phyloP scores from a whole-genome alignment of 2,113 vertebrate genomes.

The Excalfactoria chinensis region DNA sequence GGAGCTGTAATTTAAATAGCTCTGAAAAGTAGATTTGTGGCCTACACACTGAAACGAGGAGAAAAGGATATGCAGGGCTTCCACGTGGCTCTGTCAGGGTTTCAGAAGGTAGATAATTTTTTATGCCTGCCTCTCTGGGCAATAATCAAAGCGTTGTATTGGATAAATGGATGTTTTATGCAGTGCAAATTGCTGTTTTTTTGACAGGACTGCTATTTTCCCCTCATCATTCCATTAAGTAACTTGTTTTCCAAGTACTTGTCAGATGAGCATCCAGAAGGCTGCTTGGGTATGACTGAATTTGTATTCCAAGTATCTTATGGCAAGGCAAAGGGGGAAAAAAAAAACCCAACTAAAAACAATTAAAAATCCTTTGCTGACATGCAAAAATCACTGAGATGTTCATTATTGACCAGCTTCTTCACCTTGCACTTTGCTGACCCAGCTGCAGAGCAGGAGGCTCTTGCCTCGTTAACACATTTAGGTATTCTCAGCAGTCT shows the following conservation, averaged over 20 bases:
- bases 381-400: neutral
- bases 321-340: neutral
- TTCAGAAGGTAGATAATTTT: neutral
- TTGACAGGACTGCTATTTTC: neutral
- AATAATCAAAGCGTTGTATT: neutral
- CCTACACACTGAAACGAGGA: neutral
- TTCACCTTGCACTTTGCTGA: neutral
- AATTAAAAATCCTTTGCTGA: neutral
- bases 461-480: neutral
- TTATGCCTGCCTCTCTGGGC: neutral
- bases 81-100: neutral
- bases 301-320: neutral
- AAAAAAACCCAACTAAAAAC: neutral
- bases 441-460: neutral
- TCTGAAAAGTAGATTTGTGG: neutral
- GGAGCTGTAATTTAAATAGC: neutral
- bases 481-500: neutral
- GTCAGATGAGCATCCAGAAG: slow-evolving; percentile 3
- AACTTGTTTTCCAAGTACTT: slow-evolving; percentile 13
- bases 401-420: accelerated
- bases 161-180: neutral
- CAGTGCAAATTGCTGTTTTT: neutral
- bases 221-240: neutral
- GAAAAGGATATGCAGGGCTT: neutral
- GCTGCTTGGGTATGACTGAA: neutral